Conservation (phyloP, 2,113 vertebrate genomes). For the Notothenia rossii region DNA sequence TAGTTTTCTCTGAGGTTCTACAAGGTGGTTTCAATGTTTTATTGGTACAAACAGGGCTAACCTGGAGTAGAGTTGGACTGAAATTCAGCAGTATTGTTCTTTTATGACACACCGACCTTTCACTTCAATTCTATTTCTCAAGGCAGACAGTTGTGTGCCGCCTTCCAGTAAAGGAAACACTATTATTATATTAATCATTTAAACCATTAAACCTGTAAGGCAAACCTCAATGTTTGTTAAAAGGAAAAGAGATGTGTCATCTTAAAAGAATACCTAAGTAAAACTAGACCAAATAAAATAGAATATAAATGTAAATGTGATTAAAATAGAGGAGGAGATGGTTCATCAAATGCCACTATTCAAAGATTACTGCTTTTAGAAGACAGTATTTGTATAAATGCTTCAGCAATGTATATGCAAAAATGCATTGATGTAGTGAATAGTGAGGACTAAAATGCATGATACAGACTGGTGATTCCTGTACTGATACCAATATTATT, state of each 20-base stretch:
- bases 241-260: not conserved
- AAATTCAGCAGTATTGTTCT: not conserved
- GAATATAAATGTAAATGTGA: too few relatives aligned
- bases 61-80: not conserved
- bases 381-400: not conserved
- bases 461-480: not conserved
- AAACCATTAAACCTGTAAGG: too few relatives aligned
- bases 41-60: slow-evolving; percentile 2
- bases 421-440: not conserved
- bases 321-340: not conserved
- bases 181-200: not conserved
- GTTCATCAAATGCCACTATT: slow-evolving; percentile 1
- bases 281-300: too few relatives aligned
- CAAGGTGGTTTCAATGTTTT: slow-evolving; percentile 13
- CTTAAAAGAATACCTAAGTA: not conserved
- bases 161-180: slow-evolving; percentile 1
- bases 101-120: too few relatives aligned
- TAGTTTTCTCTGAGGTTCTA: not conserved
- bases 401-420: not conserved
- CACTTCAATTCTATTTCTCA: not conserved
- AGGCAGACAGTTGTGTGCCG: not conserved
- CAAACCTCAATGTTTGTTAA: too few relatives aligned
- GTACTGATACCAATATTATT: not conserved
- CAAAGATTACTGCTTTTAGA: not conserved
- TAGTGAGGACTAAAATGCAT: not conserved